Evolutionary conservation across 2,797 vertebrate genomes (phyloP).

Genomic region (Parauchenoglanis punctatus): DNA sequence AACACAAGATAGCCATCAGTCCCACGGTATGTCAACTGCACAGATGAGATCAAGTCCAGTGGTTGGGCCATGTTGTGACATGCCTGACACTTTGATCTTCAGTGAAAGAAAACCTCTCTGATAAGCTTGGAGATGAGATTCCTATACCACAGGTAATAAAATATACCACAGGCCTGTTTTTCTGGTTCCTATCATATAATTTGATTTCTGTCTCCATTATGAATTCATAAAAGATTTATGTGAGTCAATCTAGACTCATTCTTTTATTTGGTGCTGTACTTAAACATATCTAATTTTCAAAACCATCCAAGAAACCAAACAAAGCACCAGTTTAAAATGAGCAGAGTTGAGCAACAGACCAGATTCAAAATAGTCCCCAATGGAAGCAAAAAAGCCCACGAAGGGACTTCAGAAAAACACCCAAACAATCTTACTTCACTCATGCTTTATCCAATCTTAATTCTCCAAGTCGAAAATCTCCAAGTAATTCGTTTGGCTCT

Average conservation of each 20-base stretch:
- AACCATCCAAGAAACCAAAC: background rate
- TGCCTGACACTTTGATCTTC: background rate
- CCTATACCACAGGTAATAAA: background rate
- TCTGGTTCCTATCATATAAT: background rate
- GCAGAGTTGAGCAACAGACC: background rate
- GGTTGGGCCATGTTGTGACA: background rate
- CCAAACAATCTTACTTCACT: background rate
- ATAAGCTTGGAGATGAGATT: background rate
- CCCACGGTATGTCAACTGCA: background rate
- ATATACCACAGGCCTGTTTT: background rate
- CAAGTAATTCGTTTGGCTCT: background rate
- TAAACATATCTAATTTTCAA: background rate
- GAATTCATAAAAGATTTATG: background rate
- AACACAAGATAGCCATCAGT: constrained; percentile 15
- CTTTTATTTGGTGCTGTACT: background rate
- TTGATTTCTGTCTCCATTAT: background rate
- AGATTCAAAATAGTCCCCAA: background rate
- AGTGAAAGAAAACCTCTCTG: background rate
- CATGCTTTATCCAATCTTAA: background rate
- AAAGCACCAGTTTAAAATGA: background rate
- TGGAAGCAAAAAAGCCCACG: background rate
- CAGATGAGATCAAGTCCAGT: background rate
- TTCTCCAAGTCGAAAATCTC: background rate
- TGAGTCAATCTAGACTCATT: background rate
- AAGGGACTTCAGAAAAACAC: background rate